These are phyloP conservation scores for Listronotus oregonensis DNA, from an alignment of 1,140 invertebrate species.

Conservation along the genomic window DNA sequence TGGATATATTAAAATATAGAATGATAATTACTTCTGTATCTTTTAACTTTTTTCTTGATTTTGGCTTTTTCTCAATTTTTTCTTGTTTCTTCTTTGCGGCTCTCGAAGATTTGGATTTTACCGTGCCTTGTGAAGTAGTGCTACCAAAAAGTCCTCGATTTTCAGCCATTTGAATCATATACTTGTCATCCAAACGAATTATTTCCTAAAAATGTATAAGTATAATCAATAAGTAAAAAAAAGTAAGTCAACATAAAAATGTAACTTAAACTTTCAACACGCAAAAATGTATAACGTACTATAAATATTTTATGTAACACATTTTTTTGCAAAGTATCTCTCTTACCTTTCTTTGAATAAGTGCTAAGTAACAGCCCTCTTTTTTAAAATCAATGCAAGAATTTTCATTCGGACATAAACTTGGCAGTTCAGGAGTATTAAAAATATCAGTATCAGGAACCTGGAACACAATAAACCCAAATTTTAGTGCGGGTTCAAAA, in stretches of 20 bases:
- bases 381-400: conserved; percentile 57
- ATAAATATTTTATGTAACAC: too few relatives aligned
- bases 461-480: conserved; percentile 57
- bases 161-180: conserved; percentile 80
- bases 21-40: conserved; percentile 34
- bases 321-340: too few relatives aligned
- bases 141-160: conserved; percentile 73
- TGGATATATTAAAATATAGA: not conserved
- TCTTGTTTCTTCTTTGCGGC: conserved; percentile 42
- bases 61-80: conserved; percentile 35
- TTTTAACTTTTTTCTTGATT: conserved; percentile 35
- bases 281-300: too few relatives aligned
- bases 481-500: too few relatives aligned
- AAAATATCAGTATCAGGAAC: conserved; percentile 76
- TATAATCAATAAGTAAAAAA: not conserved
- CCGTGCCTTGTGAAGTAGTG: conserved; percentile 45
- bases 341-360: conserved; percentile 68
- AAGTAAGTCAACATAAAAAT: too few relatives aligned
- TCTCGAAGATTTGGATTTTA: conserved; percentile 40
- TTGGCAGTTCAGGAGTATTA: conserved; percentile 63
- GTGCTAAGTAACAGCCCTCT: conserved; percentile 71
- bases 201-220: conserved; percentile 60
- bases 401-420: conserved; percentile 60
- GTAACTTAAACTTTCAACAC: too few relatives aligned
- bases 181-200: conserved; percentile 75